phyloP scores from a whole-genome alignment of 2,888 invertebrate genomes.

The Ochropleura plecta region DNA sequence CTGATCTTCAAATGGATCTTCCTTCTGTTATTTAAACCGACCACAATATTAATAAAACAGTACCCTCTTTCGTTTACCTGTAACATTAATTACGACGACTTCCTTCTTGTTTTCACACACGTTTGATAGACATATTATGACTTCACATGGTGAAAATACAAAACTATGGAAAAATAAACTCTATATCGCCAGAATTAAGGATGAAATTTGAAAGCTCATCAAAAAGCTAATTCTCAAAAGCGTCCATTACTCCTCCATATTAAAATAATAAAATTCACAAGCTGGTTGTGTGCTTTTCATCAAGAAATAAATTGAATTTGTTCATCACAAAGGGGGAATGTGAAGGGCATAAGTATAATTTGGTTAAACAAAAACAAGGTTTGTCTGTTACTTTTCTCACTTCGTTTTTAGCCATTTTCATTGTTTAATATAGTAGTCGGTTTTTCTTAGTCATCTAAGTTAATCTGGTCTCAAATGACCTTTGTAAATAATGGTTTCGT shows the following conservation, averaged over 20 bases:
- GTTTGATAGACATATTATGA: slow-evolving; percentile 21
- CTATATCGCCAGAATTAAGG: background rate
- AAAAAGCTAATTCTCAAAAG: slow-evolving; percentile 38
- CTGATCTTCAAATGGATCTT: background rate
- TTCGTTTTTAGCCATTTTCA: slow-evolving; percentile 18
- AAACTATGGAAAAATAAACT: slow-evolving; percentile 1
- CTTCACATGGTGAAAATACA: slow-evolving; percentile 11
- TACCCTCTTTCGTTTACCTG: background rate
- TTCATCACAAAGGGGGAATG: slow-evolving; percentile 46
- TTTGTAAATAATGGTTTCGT: background rate
- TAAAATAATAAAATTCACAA: slow-evolving; percentile 46
- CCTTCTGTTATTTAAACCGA: background rate
- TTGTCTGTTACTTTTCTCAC: slow-evolving; percentile 27
- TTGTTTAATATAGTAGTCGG: slow-evolving; percentile 27
- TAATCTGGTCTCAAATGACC: slow-evolving; percentile 13
- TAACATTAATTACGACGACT: slow-evolving; percentile 9
- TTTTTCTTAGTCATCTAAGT: slow-evolving; percentile 2
- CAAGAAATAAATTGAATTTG: slow-evolving; percentile 55
- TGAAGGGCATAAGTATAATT: slow-evolving; percentile 39
- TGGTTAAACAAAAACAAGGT: slow-evolving; percentile 41
- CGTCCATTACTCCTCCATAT: slow-evolving; percentile 47
- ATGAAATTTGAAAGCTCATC: slow-evolving; percentile 2
- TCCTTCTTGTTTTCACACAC: slow-evolving; percentile 20
- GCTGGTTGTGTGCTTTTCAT: slow-evolving; percentile 51
- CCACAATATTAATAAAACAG: background rate